phyloP scores from a whole-genome alignment of 2,888 invertebrate species.

The Drosophila gaucha region DNA sequence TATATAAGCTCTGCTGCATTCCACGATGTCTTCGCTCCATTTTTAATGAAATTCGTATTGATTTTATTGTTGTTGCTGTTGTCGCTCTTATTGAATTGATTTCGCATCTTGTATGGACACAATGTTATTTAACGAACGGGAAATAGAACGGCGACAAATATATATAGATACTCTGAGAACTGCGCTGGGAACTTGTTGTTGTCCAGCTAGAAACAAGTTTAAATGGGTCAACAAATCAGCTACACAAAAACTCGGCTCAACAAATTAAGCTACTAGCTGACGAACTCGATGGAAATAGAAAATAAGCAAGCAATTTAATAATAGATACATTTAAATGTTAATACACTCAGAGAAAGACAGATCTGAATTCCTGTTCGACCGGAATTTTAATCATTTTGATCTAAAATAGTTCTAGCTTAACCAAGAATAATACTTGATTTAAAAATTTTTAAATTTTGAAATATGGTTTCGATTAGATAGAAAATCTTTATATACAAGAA shows the following conservation, averaged over 20 bases:
- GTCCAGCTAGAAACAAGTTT: slow-evolving; percentile 53
- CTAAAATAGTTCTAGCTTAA: too few species aligned
- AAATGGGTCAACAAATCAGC: slow-evolving; percentile 62
- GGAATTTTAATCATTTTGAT: neutral
- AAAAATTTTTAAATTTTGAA: too few species aligned
- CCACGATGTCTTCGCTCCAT: slow-evolving; percentile 5
- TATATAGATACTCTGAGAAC: slow-evolving; percentile 1
- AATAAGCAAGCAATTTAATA: neutral
- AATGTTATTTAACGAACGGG: slow-evolving; percentile 3
- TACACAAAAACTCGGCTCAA: slow-evolving; percentile 3
- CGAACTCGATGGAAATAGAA: slow-evolving; percentile 2
- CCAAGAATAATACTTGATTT: too few species aligned
- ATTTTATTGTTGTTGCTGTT: slow-evolving; percentile 21
- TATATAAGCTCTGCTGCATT: slow-evolving; percentile 7
- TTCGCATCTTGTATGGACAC: slow-evolving; percentile 3
- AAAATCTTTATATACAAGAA: too few species aligned
- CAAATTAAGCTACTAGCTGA: slow-evolving; percentile 43
- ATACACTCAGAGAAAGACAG: neutral
- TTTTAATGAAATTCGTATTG: slow-evolving; percentile 27
- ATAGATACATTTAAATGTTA: slow-evolving; percentile 8
- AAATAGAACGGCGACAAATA: slow-evolving; percentile 12
- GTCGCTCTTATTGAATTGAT: slow-evolving; percentile 2
- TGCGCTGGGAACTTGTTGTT: slow-evolving; percentile 19
- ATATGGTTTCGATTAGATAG: too few species aligned
- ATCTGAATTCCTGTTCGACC: neutral